These are phyloP conservation scores for Enteromius fasciolatus DNA, from an alignment of 2,797 vertebrate genomes.

Conservation along the genomic window DNA sequence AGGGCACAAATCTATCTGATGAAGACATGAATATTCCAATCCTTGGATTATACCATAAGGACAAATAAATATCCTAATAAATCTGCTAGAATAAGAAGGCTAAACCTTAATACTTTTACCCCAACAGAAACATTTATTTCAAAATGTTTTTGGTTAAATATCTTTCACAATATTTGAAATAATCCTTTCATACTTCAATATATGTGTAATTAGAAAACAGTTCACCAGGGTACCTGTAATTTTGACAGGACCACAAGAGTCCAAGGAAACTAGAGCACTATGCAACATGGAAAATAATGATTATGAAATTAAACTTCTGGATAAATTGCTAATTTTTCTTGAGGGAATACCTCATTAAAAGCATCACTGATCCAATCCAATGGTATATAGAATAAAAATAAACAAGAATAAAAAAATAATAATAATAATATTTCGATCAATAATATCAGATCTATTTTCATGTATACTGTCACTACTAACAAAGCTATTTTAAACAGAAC, in stretches of 20 bases:
- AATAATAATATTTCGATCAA: neutral
- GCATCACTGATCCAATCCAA: neutral
- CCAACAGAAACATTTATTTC: neutral
- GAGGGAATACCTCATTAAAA: conserved; percentile 8
- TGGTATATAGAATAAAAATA: neutral
- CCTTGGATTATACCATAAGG: neutral
- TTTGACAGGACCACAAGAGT: neutral
- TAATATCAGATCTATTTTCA: neutral
- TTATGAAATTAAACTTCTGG: neutral
- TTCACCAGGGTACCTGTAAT: neutral
- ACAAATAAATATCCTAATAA: conserved; percentile 20
- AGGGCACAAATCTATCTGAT: conserved; percentile 8
- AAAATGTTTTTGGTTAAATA: conserved; percentile 16
- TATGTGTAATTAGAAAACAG: conserved; percentile 17
- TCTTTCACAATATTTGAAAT: neutral
- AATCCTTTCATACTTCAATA: neutral
- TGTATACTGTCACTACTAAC: neutral
- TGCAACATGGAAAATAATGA: neutral
- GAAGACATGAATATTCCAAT: conserved; percentile 22
- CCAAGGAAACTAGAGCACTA: neutral
- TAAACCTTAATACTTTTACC: conserved; percentile 7
- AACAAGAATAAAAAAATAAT: neutral
- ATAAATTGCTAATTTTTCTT: neutral
- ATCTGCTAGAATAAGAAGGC: conserved; percentile 6
- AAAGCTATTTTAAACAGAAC: neutral